These are phyloP conservation scores for Trypoxylon attenuatum DNA, from an alignment of 2,888 invertebrate species.

Conservation along the genomic window DNA sequence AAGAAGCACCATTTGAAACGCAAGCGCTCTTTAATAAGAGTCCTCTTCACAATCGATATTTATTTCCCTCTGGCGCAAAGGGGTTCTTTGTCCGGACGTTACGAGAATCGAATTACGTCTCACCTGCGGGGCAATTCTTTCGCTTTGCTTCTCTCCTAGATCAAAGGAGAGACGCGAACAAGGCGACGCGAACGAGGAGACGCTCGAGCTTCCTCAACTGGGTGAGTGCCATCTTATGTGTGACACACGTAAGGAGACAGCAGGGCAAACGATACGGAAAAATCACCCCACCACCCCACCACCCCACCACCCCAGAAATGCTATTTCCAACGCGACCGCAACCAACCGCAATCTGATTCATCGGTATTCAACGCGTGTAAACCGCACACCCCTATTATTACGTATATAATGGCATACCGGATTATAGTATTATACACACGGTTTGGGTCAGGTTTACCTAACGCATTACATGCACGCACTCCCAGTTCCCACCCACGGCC, in stretches of 20 bases:
- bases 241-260: too few species aligned
- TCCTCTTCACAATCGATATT: conserved; percentile 8
- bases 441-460: not conserved
- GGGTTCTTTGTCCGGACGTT: conserved; percentile 13
- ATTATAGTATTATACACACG: not conserved
- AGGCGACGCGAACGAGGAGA: not conserved
- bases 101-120: conserved; percentile 30
- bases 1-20: not conserved
- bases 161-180: conserved; percentile 18
- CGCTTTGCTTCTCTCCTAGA: conserved; percentile 10
- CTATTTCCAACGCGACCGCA: too few species aligned
- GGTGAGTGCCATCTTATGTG: too few species aligned
- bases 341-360: not conserved
- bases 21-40: not conserved
- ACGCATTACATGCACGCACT: not conserved
- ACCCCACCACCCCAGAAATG: too few species aligned
- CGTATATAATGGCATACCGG: not conserved
- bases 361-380: not conserved
- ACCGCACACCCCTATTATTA: not conserved
- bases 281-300: too few species aligned
- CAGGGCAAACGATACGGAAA: too few species aligned
- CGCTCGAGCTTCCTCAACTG: too few species aligned
- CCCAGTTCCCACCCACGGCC: not conserved
- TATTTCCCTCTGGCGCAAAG: conserved; percentile 6
- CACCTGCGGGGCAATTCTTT: conserved; percentile 18